Base-by-base conservation (phyloP, 2,113 vertebrate genomes). In the Lepisosteus osseus region DNA sequence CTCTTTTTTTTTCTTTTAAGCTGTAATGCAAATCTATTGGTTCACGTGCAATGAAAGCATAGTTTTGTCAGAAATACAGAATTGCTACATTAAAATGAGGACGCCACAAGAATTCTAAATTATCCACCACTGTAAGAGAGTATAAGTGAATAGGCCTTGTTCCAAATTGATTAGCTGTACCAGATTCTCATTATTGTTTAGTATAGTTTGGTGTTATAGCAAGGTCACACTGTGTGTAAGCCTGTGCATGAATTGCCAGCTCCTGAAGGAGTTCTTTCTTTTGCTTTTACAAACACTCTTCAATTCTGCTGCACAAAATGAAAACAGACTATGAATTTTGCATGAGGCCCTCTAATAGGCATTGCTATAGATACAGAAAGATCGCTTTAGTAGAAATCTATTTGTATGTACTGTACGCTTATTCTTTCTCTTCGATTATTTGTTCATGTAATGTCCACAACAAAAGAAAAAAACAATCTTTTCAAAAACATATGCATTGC, bases 261-360 rank as follows among this genome's bases (percentile, higher is more conserved):
- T 47, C 65, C 40, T 54, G 56, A 63, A 68, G 29, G 40, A 68
- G 29, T 43, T 57, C 44, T 11, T 12, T 51, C 43, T n/a, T 29
- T 29, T 29, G 29, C 62, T 15, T 73, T 13, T 42, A 43, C 55
- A 68, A 54, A 51, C 61, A 14, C 45, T 61, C 59, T 62, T 54
- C 4, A 54, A n/a, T 42, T 29, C 14, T 41, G 47, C 7, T 63
- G 9, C 12, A 6, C 59, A 62, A 45, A 59, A 70, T 56, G 44
- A 62, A 17, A 70, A 6, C 41, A n/a, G 43, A 13, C 44, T 47
- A 64, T 68, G 59, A 41, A 68, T 73, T 73, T 73, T 68, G 8
- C 65, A 68, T 61, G 55, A 68, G 7, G 5, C 43, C 40, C 57
- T 57, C 42, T 41, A 13, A 17, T 54, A 54, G 61, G 47, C 44